Evolutionary conservation across 2,888 invertebrate genomes (phyloP).

Genomic region (Eupithecia insigniata): DNA sequence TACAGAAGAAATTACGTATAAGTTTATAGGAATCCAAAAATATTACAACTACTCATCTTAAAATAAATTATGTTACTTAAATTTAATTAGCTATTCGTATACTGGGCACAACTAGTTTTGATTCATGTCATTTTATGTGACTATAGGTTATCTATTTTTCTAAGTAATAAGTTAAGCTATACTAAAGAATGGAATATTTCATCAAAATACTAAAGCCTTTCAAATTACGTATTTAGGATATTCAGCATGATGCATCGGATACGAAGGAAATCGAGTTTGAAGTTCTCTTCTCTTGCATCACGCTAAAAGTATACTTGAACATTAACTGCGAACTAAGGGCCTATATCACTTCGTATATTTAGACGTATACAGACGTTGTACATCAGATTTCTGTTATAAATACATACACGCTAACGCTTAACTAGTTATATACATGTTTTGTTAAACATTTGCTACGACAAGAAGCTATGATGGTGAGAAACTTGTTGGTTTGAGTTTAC

Average conservation of each 20-base stretch:
- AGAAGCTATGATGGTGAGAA: slow-evolving; percentile 1
- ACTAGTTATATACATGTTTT: slow-evolving; percentile 42
- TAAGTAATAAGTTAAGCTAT: slow-evolving; percentile 82
- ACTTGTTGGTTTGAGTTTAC: slow-evolving; percentile 7
- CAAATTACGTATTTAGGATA: slow-evolving; percentile 79
- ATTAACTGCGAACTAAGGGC: slow-evolving; percentile 54
- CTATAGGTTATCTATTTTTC: slow-evolving; percentile 81
- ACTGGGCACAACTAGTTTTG: slow-evolving; percentile 85
- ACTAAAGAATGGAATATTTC: slow-evolving; percentile 82
- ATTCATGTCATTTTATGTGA: slow-evolving; percentile 83
- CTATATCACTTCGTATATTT: slow-evolving; percentile 64
- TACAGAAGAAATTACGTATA: slow-evolving; percentile 79
- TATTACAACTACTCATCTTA: slow-evolving; percentile 83
- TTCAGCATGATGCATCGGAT: slow-evolving; percentile 59
- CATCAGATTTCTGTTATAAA: slow-evolving; percentile 79
- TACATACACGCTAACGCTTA: slow-evolving; percentile 61
- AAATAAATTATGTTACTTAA: slow-evolving; percentile 81
- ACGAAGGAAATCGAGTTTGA: slow-evolving; percentile 20
- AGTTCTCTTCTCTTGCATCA: slow-evolving; percentile 50
- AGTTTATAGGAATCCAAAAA: slow-evolving; percentile 84
- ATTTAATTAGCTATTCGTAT: slow-evolving; percentile 82
- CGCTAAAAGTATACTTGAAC: slow-evolving; percentile 59
- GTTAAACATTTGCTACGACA: slow-evolving; percentile 38
- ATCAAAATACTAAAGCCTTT: slow-evolving; percentile 79
- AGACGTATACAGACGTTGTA: slow-evolving; percentile 83